These are phyloP conservation scores for Oryzias woworae DNA, from an alignment of 2,113 vertebrate species.

Conservation along the genomic window DNA sequence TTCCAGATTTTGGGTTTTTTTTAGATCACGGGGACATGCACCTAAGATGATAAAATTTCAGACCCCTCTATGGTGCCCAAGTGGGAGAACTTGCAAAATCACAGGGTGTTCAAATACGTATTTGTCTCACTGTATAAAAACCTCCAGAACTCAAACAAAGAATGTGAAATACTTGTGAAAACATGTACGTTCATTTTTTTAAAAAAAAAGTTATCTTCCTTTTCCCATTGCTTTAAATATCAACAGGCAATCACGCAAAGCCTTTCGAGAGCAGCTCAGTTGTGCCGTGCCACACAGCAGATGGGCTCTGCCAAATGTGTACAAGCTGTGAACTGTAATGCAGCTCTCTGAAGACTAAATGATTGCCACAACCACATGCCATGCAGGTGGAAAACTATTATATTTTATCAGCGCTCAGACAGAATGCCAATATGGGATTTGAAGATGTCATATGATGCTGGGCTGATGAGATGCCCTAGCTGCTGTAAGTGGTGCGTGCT, in stretches of 20 bases:
- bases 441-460: constrained; percentile 8
- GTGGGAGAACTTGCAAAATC: no score
- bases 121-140: no score
- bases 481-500: constrained; percentile 7
- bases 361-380: constrained; percentile 27
- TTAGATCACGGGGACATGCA: no score
- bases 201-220: not conserved
- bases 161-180: no score
- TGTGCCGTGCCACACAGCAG: constrained; percentile 24
- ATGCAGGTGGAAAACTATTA: constrained; percentile 41
- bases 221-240: constrained; percentile 28
- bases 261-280: constrained; percentile 8
- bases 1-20: no score
- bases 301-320: constrained; percentile 37
- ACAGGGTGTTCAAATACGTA: no score
- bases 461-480: constrained; percentile 25
- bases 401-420: constrained; percentile 41
- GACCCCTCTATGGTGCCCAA: no score
- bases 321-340: constrained; percentile 25
- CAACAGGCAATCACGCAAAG: constrained; percentile 28
- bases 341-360: constrained; percentile 25
- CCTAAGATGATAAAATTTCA: no score
- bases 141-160: no score
- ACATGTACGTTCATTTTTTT: not conserved
- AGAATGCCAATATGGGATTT: constrained; percentile 11